Evolutionary conservation across 2,113 vertebrate genomes (phyloP).

Genomic region (Meriones unguiculatus): DNA sequence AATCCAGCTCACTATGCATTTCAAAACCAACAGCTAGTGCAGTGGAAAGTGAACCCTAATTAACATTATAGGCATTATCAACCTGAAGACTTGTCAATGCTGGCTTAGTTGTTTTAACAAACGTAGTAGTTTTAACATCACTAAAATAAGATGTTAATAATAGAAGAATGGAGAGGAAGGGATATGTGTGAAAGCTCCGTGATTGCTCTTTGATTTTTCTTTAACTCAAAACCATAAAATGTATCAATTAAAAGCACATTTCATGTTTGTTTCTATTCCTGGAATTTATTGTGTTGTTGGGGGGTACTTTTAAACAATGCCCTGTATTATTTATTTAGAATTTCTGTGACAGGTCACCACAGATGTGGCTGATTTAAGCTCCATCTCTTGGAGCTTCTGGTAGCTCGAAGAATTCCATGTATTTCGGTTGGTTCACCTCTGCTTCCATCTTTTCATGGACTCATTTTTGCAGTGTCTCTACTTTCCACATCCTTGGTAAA

Average conservation of each 20-base stretch:
- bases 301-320: not conserved
- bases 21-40: not conserved
- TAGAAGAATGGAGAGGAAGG: not conserved
- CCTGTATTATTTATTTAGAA: not conserved
- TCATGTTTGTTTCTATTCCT: not conserved
- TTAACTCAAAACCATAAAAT: not conserved
- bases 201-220: not conserved
- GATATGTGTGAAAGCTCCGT: not conserved
- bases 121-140: not conserved
- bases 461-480: not conserved
- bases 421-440: not conserved
- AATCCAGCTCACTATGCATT: not conserved
- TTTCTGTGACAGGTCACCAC: not conserved
- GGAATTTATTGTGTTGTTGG: not conserved
- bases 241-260: not conserved
- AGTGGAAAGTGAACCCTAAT: not conserved
- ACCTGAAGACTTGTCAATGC: not conserved
- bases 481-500: not conserved
- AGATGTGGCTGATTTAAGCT: not conserved
- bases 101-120: not conserved
- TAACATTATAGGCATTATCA: not conserved
- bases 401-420: not conserved
- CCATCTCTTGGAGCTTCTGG: not conserved
- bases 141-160: not conserved
- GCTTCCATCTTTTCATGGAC: not conserved